These are phyloP conservation scores for Dysmachus trigonus DNA, from an alignment of 2,888 invertebrate species.

Conservation along the genomic window DNA sequence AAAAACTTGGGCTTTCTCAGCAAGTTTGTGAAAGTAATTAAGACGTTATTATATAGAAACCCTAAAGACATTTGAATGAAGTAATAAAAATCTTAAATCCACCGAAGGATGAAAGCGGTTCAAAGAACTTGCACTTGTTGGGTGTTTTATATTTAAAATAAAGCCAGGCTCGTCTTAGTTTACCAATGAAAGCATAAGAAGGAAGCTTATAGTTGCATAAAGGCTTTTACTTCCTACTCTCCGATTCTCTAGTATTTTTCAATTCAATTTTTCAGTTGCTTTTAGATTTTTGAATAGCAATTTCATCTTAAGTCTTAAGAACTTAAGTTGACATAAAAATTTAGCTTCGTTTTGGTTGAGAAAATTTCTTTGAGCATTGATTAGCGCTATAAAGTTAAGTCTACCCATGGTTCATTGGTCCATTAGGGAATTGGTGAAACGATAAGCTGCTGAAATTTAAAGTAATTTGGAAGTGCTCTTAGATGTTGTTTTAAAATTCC, in stretches of 20 bases:
- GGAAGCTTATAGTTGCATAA: neutral
- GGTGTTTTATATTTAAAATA: neutral
- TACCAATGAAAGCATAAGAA: neutral
- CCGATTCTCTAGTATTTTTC: too few relatives aligned
- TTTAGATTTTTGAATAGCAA: neutral
- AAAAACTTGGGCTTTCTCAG: neutral
- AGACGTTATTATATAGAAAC: neutral
- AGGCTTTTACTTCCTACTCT: neutral
- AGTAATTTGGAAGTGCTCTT: too few relatives aligned
- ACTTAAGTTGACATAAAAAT: neutral
- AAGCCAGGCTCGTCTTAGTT: neutral
- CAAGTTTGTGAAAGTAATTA: neutral
- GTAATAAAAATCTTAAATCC: neutral
- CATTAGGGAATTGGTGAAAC: too few relatives aligned
- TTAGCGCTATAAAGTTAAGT: too few relatives aligned
- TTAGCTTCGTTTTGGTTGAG: too few relatives aligned
- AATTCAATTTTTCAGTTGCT: too few relatives aligned
- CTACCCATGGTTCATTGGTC: too few relatives aligned
- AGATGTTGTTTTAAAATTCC: too few relatives aligned
- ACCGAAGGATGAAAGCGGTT: neutral
- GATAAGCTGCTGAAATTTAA: too few relatives aligned
- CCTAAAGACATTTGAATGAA: neutral
- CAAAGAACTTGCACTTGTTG: neutral
- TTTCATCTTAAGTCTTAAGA: neutral
- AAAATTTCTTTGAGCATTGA: neutral